phyloP scores from a whole-genome alignment of 2,888 invertebrate genomes.

The Lithophane semibrunnea region DNA sequence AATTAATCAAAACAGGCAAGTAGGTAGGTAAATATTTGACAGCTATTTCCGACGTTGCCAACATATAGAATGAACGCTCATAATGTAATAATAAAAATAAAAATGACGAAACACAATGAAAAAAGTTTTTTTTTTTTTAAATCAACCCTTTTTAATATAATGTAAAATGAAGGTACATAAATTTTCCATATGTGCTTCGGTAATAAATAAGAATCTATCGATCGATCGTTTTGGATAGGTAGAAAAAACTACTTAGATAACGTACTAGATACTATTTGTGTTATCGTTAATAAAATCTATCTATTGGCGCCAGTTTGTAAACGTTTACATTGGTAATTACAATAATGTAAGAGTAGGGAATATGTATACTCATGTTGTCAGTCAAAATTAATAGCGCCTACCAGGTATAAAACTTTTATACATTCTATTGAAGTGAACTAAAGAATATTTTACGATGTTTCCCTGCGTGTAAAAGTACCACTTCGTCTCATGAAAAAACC shows the following conservation, averaged over 20 bases:
- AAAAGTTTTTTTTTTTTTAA: too few relatives aligned
- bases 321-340: background rate
- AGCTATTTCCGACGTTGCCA: too few relatives aligned
- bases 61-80: too few relatives aligned
- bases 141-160: too few relatives aligned
- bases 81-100: too few relatives aligned
- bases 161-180: too few relatives aligned
- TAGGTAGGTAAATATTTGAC: too few relatives aligned
- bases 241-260: conserved; percentile 5
- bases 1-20: too few relatives aligned
- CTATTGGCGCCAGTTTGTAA: conserved; percentile 1
- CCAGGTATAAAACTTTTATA: conserved; percentile 5
- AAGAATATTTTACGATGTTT: conserved; percentile 22
- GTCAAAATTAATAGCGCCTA: background rate
- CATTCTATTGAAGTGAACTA: conserved; percentile 8
- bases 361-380: background rate
- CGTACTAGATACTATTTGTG: background rate
- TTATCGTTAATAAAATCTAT: conserved; percentile 15
- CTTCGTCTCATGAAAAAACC: conserved; percentile 77
- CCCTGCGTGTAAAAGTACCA: conserved; percentile 55
- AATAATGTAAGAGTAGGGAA: background rate
- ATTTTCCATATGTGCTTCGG: background rate
- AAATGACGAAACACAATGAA: too few relatives aligned
- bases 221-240: background rate
- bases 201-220: background rate